Conservation (phyloP, 2,888 invertebrate species). For the Drosophila anceps region DNA sequence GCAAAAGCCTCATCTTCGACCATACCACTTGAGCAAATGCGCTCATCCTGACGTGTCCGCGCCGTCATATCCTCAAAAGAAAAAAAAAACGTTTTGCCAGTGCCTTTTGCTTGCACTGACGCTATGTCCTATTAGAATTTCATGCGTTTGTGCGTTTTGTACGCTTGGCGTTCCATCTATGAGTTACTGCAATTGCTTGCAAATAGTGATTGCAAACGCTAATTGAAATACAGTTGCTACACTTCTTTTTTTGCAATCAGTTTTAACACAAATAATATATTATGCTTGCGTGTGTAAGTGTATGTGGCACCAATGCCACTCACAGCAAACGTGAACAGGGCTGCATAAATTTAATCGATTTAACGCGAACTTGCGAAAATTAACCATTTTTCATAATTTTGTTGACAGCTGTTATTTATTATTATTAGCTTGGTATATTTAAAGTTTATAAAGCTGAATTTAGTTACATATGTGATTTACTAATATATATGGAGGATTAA, state of each 20-base stretch:
- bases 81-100: slow-evolving; percentile 31
- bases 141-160: slow-evolving; percentile 39
- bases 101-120: slow-evolving; percentile 47
- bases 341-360: slow-evolving; percentile 37
- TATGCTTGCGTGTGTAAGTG: slow-evolving; percentile 66
- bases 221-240: slow-evolving; percentile 46
- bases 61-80: slow-evolving; percentile 61
- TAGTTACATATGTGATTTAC: not conserved
- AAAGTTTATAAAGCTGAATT: too few species aligned
- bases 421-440: not conserved
- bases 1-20: slow-evolving; percentile 47
- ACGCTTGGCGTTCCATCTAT: slow-evolving; percentile 20
- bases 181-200: slow-evolving; percentile 15
- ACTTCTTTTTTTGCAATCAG: slow-evolving; percentile 60
- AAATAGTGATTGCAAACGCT: slow-evolving; percentile 17
- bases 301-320: slow-evolving; percentile 60
- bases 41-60: slow-evolving; percentile 72
- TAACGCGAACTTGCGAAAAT: slow-evolving; percentile 16
- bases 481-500: not conserved
- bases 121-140: slow-evolving; percentile 61
- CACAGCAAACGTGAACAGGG: slow-evolving; percentile 40
- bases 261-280: slow-evolving; percentile 65
- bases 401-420: not conserved
- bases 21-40: slow-evolving; percentile 50
- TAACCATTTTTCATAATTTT: not conserved